phyloP scores from a whole-genome alignment of 2,888 invertebrate species.

The Oasisia sp. region DNA sequence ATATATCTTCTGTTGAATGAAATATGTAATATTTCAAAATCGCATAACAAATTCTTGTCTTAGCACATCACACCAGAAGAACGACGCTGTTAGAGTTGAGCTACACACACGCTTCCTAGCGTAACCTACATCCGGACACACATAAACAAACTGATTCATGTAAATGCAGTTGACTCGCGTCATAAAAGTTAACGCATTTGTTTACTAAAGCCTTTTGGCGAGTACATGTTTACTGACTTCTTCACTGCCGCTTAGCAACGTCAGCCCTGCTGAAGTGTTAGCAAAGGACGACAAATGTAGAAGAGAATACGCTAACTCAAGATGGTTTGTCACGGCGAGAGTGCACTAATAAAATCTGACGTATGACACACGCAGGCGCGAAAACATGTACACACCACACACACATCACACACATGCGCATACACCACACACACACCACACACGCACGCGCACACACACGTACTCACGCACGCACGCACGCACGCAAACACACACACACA shows the following conservation, averaged over 20 bases:
- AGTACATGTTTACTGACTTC: not conserved
- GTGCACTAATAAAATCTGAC: not conserved
- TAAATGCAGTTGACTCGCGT: not conserved
- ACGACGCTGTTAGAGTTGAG: not conserved
- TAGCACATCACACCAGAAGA: not conserved
- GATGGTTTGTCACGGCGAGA: not conserved
- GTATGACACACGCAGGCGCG: no score
- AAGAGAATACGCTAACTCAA: not conserved
- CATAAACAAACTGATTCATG: not conserved
- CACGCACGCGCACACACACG: no score
- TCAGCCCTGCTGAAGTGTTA: not conserved
- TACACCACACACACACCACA: no score
- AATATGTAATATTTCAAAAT: not conserved
- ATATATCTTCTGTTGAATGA: not conserved
- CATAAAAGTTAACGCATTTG: not conserved
- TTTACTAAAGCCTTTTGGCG: not conserved
- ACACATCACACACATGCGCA: no score
- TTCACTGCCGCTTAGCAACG: slow-evolving; percentile 12
- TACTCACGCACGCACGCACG: no score
- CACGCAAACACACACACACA: no score
- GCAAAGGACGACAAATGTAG: not conserved
- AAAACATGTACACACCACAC: no score
- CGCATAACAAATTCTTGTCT: not conserved
- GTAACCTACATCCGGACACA: not conserved
- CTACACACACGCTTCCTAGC: not conserved